Base-by-base conservation (phyloP, 2,113 vertebrate genomes). In the Mesoclemmys tuberculata region DNA sequence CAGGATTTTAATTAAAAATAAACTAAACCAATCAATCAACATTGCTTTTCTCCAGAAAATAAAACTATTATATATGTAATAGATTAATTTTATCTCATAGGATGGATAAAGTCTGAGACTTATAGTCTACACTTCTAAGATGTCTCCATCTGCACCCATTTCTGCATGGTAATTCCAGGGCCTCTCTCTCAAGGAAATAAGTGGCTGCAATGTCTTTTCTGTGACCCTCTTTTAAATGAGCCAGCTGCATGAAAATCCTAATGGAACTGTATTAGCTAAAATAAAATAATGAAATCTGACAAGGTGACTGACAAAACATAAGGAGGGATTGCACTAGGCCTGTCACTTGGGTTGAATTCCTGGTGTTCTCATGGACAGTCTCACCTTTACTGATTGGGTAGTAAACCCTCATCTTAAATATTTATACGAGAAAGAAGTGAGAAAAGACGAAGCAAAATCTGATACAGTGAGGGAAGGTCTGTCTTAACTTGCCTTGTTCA, bases 401-500 rank as follows among this genome's bases (percentile, higher is more conserved):
- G 71, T 80, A 95, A 94, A 94, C 18, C 18, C 64, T 26, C 61
- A 13, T n/a, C 89, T 94, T 93, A 80, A 94, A 95, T 84, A 90
- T 87, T 93, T 94, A 55, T 22, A 58, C 41, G 55, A 88, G 75
- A 78, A 94, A 90, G 38, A 90, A n/a, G n/a, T n/a, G n/a, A 85
- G 85, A 92, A 2, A 2, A 51, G 84, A 80, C 84, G 88, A 94
- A 92, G 77, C 80, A 95, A 93, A 97, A 95, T 89, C 80, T 94
- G 64, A 89, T 93, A 64, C 1, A 22, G 87, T 82, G 79, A 88
- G 52, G 27, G 51, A 92, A 83, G 54, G 55, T 90, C 89, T 97
- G 90, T 49, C 56, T 91, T 94, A 97, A 74, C 85, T 91, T 88
- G 86, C 85, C 46, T 84, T 83, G 64, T 78, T 90, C 35, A 89